A percentile compares a stretch with the other conserved stretches of the same genome.
Evolutionary conservation across 2,888 invertebrate species (phyloP).

Genomic region (Germaria angustata): DNA sequence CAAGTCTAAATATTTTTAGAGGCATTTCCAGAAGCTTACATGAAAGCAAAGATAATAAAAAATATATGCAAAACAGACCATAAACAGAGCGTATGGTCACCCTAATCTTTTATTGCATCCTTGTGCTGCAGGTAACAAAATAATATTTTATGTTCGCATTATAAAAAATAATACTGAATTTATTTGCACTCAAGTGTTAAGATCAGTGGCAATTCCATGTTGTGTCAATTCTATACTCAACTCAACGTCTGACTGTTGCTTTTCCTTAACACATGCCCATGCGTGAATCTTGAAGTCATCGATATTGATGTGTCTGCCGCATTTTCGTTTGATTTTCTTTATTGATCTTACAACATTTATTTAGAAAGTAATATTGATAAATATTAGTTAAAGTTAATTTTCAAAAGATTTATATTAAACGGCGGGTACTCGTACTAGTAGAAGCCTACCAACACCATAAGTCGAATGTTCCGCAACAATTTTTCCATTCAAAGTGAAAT

Average conservation of each 20-base stretch:
- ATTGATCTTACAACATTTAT: conserved; percentile 39
- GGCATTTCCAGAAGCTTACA: too few species aligned
- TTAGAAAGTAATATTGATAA: conserved; percentile 51
- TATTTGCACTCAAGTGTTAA: conserved; percentile 62
- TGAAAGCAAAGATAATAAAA: too few species aligned
- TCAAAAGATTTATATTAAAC: conserved; percentile 45
- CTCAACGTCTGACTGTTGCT: conserved; percentile 2
- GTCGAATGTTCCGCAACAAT: not conserved
- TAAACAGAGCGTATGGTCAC: conserved; percentile 25
- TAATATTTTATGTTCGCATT: conserved; percentile 24
- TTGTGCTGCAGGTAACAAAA: conserved; percentile 1
- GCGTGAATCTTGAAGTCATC: conserved; percentile 12
- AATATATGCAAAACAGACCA: too few species aligned
- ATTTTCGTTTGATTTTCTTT: conserved; percentile 29
- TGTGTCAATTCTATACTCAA: conserved; percentile 52
- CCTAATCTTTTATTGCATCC: not conserved
- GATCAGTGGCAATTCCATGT: conserved; percentile 57
- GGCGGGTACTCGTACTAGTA: not conserved
- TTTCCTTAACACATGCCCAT: not conserved
- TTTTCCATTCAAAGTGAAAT: conserved; percentile 17
- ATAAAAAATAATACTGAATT: conserved; percentile 31
- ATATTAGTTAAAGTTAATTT: conserved; percentile 61
- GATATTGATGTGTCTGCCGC: not conserved
- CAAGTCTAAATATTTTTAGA: too few species aligned
- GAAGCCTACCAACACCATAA: not conserved